Percentiles rank a stretch among this genome's conserved stretches.
These are phyloP conservation scores for Mantis religiosa DNA, from an alignment of 2,888 invertebrate species.

Conservation along the genomic window DNA sequence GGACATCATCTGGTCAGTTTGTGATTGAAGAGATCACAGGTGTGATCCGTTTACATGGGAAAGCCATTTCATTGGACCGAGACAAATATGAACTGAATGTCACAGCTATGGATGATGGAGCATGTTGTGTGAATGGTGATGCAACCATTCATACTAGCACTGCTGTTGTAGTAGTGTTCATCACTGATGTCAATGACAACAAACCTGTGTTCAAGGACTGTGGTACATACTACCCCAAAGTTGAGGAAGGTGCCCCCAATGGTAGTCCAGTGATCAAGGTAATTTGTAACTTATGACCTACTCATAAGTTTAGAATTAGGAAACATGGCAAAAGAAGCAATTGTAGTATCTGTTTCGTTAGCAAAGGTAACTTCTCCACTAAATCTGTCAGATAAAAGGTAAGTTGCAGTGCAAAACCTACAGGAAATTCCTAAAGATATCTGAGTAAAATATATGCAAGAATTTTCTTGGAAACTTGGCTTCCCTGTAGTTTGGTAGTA, in stretches of 20 bases:
- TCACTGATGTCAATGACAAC: conserved; percentile 95
- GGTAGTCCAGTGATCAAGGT: conserved; percentile 92
- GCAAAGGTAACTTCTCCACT: no score
- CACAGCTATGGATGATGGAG: conserved; percentile 95
- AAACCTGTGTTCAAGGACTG: conserved; percentile 95
- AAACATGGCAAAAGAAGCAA: no score
- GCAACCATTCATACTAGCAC: conserved; percentile 87
- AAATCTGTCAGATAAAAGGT: no score
- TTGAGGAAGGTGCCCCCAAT: conserved; percentile 90
- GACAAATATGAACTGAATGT: conserved; percentile 96
- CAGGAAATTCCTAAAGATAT: no score
- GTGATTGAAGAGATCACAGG: conserved; percentile 94
- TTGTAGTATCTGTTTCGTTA: no score
- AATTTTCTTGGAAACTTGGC: no score
- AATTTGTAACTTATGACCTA: neutral
- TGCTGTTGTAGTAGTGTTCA: conserved; percentile 92
- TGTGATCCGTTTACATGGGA: conserved; percentile 83
- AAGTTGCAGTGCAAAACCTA: no score
- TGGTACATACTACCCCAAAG: conserved; percentile 86
- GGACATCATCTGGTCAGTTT: conserved; percentile 86
- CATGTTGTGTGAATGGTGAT: conserved; percentile 89
- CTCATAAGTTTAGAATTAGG: no score
- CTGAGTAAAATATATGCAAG: no score
- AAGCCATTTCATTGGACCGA: conserved; percentile 80
- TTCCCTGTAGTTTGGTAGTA: no score